These are phyloP conservation scores for Watersipora subatra DNA, from an alignment of 1,140 invertebrate genomes.

Conservation along the genomic window DNA sequence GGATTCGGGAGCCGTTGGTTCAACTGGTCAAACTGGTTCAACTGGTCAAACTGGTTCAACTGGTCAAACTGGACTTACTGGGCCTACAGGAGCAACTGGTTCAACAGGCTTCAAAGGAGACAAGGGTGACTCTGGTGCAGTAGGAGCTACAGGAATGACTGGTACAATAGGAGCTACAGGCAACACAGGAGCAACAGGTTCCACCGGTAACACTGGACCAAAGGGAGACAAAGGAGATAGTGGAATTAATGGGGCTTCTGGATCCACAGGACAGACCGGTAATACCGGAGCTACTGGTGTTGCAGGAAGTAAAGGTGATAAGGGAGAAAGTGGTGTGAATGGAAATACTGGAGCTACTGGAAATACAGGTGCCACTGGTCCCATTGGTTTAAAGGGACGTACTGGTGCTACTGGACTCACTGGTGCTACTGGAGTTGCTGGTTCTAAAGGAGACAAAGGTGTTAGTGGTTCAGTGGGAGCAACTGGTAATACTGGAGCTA, in stretches of 20 bases:
- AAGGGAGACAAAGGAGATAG: slow-evolving; percentile 2
- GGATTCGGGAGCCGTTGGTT: neutral
- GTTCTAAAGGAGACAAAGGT: slow-evolving; percentile 10
- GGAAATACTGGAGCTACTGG: slow-evolving; percentile 9
- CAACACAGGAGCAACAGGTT: neutral
- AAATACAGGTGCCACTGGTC: slow-evolving; percentile 9
- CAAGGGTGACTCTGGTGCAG: slow-evolving; percentile 3
- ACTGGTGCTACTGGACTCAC: slow-evolving; percentile 6
- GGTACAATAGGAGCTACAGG: slow-evolving; percentile 8
- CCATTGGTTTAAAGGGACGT: neutral
- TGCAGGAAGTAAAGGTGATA: slow-evolving; percentile 2
- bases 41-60: slow-evolving; percentile 2
- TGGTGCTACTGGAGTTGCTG: slow-evolving; percentile 7
- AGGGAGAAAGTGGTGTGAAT: slow-evolving; percentile 6
- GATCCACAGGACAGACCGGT: slow-evolving; percentile 11
- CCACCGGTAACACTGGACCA: neutral
- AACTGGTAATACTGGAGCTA: slow-evolving; percentile 8
- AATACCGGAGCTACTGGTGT: neutral
- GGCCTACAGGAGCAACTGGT: slow-evolving; percentile 5
- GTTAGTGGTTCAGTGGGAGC: slow-evolving; percentile 7
- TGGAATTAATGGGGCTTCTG: slow-evolving; percentile 4
- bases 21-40: neutral
- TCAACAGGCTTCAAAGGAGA: neutral
- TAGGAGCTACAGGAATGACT: slow-evolving; percentile 2
- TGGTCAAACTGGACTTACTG: neutral